phyloP scores from a whole-genome alignment of 1,140 invertebrate species.

The Reticulitermes speratus region DNA sequence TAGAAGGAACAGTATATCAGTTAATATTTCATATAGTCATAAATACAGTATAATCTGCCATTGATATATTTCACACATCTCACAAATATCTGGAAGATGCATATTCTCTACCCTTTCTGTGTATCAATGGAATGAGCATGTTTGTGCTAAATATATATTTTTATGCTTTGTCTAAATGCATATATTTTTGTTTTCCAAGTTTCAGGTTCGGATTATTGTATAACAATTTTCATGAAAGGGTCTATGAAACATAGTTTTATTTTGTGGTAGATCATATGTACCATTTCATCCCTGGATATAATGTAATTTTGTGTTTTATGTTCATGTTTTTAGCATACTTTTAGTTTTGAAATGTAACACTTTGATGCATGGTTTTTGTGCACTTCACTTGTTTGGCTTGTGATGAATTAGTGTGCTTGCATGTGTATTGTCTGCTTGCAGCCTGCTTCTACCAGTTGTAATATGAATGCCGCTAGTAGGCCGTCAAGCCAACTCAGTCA shows the following conservation, averaged over 20 bases:
- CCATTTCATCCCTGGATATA: neutral
- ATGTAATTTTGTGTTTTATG: neutral
- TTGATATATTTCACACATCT: no score
- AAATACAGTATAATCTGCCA: no score
- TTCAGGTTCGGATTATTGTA: neutral
- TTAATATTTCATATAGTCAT: no score
- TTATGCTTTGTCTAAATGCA: neutral
- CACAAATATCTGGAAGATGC: no score
- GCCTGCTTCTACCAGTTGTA: constrained; percentile 30
- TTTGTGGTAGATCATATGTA: neutral
- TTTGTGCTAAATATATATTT: no score
- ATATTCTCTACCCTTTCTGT: no score
- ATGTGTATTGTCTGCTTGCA: constrained; percentile 35
- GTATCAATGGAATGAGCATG: no score
- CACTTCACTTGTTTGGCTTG: constrained; percentile 25
- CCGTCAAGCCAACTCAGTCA: constrained; percentile 53
- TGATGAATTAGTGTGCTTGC: constrained; percentile 33
- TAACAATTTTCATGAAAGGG: neutral
- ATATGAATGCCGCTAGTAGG: constrained; percentile 39
- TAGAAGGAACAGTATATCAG: no score
- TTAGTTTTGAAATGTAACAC: constrained; percentile 4
- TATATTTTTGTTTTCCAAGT: neutral
- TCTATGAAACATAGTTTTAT: neutral
- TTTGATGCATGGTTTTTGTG: neutral
- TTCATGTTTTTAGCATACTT: neutral